Base-by-base conservation (phyloP, 2,888 invertebrate genomes). In the Aphidoletes aphidimyza region DNA sequence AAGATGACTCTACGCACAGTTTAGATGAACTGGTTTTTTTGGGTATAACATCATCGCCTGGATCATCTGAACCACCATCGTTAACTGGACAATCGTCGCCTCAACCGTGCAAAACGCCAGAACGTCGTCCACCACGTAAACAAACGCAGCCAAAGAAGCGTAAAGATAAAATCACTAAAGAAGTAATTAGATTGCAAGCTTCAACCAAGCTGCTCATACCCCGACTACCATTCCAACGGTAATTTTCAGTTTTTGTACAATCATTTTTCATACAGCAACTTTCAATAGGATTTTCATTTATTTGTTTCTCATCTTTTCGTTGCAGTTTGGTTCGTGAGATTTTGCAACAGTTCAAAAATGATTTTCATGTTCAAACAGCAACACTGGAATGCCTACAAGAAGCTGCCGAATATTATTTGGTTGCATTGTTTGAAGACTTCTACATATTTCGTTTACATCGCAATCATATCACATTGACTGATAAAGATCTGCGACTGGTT, bases 301-400 rank as follows among this genome's bases (percentile, higher is more conserved):
- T 49, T 39, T 49, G 6, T 49, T 17, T n/a, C 17, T 49, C 6
- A 9, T 49, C 22, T 69, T 30, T 69, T 3, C 49, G 17, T 49
- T 30, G 11, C 26, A 69, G 69, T n/a, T 26, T 69, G 22, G 69
- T 69, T 22, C 69, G 69, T 69, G 69, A 69, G 26, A 78, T 78
- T 2, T 6, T 36, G 26, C n/a, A n/a, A 39, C 30, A 39, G 19
- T 39, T 19, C 17, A 78, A 19, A 78, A 36, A 37, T 22, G 49
- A 84, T 37, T 84, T 36, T 36, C 59, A 88, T 85, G 88, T 92
- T 49, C 90, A 91, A 84, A 0, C 83, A 0, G 59, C 86, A 0
- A 91, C 92, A 0, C 84, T 92, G 19, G 87, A 88, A 85, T 91
- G 91, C 0, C 85, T 92, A 37, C 92, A 92, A 86, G 90, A 91